Percentiles rank a stretch among this genome's conserved stretches.
phyloP scores from a whole-genome alignment of 1,140 invertebrate genomes.

The Cotesia vestalis region DNA sequence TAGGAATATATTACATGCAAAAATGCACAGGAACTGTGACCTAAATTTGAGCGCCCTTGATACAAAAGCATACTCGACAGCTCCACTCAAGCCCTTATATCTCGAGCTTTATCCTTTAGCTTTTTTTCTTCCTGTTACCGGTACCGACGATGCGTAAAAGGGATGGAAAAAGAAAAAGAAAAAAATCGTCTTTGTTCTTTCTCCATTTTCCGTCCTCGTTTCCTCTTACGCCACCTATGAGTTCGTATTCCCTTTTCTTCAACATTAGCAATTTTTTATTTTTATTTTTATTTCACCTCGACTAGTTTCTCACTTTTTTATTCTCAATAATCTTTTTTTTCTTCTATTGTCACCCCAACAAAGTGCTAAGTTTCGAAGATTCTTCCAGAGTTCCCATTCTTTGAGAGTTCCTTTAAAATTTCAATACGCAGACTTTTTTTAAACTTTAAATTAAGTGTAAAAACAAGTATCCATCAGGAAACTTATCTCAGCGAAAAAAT shows the following conservation, averaged over 20 bases:
- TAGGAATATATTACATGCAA: neutral
- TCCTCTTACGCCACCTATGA: constrained; percentile 24
- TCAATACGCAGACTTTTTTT: no score
- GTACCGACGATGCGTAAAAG: neutral
- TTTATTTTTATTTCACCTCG: constrained; percentile 9
- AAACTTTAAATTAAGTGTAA: no score
- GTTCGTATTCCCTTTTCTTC: constrained; percentile 18
- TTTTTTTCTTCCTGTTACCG: constrained; percentile 12
- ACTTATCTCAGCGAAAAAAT: no score
- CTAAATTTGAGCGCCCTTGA: constrained; percentile 34
- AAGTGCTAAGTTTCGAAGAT: constrained; percentile 11
- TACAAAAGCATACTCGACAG: constrained; percentile 39
- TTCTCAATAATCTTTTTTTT: neutral
- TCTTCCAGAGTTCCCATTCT: neutral
- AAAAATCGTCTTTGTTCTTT: constrained; percentile 29
- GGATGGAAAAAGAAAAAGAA: constrained; percentile 14
- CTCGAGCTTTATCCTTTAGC: constrained; percentile 5
- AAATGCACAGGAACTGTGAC: constrained; percentile 37
- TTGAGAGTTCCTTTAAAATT: no score
- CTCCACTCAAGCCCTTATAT: constrained; percentile 21
- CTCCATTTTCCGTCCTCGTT: constrained; percentile 1
- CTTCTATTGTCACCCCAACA: constrained; percentile 15
- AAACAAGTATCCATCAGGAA: no score
- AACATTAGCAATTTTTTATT: constrained; percentile 7
- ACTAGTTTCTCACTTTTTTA: constrained; percentile 12